Percentiles rank a stretch among this genome's conserved stretches.
These are phyloP conservation scores for Brachyptera risi DNA, from an alignment of 2,888 invertebrate species.

Conservation along the genomic window DNA sequence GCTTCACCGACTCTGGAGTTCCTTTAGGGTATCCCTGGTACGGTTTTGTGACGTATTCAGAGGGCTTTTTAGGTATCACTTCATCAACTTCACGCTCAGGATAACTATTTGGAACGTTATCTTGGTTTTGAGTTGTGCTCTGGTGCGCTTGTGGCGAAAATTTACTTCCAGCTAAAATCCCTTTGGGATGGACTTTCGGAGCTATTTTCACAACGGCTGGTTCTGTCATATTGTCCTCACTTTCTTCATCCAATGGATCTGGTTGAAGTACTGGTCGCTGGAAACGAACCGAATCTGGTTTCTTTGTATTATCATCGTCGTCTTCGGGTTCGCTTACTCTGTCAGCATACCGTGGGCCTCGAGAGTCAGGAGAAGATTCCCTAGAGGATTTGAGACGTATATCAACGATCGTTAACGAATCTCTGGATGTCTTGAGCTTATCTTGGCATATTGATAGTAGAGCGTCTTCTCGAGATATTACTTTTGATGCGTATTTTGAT, in stretches of 20 bases:
- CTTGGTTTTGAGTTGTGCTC: background rate
- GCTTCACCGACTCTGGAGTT: background rate
- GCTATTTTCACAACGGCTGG: constrained; percentile 22
- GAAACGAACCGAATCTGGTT: constrained; percentile 21
- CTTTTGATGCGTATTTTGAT: constrained; percentile 32
- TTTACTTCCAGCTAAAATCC: background rate
- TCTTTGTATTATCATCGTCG: constrained; percentile 39
- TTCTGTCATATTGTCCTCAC: background rate
- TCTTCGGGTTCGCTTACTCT: constrained; percentile 72
- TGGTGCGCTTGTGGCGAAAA: background rate
- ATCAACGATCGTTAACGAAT: constrained; percentile 11
- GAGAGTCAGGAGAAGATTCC: constrained; percentile 65
- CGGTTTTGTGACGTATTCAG: background rate
- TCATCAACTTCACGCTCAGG: background rate
- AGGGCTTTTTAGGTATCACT: background rate
- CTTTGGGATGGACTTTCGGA: constrained; percentile 8
- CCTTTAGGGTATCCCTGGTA: too few species aligned
- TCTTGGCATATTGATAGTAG: constrained; percentile 23
- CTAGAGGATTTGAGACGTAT: constrained; percentile 57
- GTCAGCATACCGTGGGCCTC: constrained; percentile 61
- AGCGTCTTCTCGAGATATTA: constrained; percentile 26
- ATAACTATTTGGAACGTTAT: background rate
- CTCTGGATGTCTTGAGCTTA: constrained; percentile 4
- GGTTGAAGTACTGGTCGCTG: constrained; percentile 27
- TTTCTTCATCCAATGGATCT: constrained; percentile 29